Conservation (phyloP, 2,888 invertebrate genomes). For the Aporophyla lueneburgensis region DNA sequence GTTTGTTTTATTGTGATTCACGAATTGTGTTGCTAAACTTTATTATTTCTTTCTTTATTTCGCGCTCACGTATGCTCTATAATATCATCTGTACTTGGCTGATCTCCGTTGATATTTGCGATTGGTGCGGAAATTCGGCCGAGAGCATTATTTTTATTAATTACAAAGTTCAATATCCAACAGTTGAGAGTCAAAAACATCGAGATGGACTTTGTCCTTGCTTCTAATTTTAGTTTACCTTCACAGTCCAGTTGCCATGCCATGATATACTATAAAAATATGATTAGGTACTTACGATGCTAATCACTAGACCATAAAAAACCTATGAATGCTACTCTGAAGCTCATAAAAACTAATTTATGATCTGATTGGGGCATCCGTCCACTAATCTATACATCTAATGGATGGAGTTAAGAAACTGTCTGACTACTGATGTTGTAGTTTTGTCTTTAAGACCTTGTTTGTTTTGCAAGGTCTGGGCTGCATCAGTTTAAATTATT, state of each 20-base stretch:
- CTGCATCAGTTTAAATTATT: not conserved
- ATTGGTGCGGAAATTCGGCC: not conserved
- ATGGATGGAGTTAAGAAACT: slow-evolving; percentile 19
- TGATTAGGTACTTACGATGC: not conserved
- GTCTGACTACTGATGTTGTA: not conserved
- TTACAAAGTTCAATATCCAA: not conserved
- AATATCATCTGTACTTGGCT: too few species aligned
- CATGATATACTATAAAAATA: not conserved
- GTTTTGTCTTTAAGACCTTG: not conserved
- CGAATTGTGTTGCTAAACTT: too few species aligned
- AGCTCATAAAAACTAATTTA: slow-evolving; percentile 43
- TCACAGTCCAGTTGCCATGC: not conserved
- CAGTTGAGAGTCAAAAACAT: not conserved
- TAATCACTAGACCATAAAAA: slow-evolving; percentile 36
- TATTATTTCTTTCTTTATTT: too few species aligned
- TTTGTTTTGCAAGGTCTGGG: not conserved
- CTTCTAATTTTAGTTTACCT: slow-evolving; percentile 22
- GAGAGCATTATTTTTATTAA: not conserved
- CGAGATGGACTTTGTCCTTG: not conserved
- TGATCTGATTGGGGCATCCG: slow-evolving; percentile 37
- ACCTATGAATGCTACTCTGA: slow-evolving; percentile 10
- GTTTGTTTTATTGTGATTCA: too few species aligned
- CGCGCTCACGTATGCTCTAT: too few species aligned
- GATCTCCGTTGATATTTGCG: too few species aligned
- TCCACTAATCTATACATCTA: slow-evolving; percentile 11